Evolutionary conservation across 2,888 invertebrate species (phyloP), one percentile per base, ranked within the genome.

Genomic region (Oscheius sp.): DNA sequence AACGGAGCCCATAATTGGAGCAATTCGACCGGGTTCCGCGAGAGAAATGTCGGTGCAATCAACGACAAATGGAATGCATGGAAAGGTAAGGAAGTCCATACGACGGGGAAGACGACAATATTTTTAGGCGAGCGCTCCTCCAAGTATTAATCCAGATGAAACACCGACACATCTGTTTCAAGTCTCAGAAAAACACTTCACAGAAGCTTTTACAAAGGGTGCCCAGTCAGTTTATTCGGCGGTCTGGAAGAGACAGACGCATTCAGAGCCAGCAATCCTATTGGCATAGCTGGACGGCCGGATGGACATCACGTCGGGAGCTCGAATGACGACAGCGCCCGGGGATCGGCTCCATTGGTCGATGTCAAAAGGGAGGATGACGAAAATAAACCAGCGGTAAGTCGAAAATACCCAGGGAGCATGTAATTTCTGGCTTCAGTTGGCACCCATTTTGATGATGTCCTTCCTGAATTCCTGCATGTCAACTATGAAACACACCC

Each of bases 391-490:
- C 82, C 82, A 52, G 82, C 82, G 63, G 82, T 82, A 70, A 74
- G 79, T 35, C 5, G 35, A 35, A n/a, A n/a, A 9, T 35, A 9
- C 3, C 1, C 6, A 13, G 35, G 35, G 5, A 21, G 7, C 7
- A 45, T 35, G 35, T 27, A 25, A 12, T 64, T 3, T 35, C 35
- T 9, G 35, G 6, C 74, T 83, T 74, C 78, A 83, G 83, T 73
- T 83, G 59, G 83, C 83, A 41, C 82, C 83, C 43, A 82, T 82
- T 69, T 75, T 83, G 63, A 86, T 86, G 86, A 82, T 86, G 78
- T 85, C 85, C 56, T 87, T 84, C 73, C 77, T 87, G 73, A 87
- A 86, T 74, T 83, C 73, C 61, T 85, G 86, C 68, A 79, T 87
- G 72, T 79, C 79, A 5, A 79, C 79, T 59, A 82, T 82, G 46